Evolutionary conservation across 92 coral and sea anemone genomes (phyloP), one percentile per base, ranked within the genome.

Genomic region (Epizoanthus rinbou): DNA sequence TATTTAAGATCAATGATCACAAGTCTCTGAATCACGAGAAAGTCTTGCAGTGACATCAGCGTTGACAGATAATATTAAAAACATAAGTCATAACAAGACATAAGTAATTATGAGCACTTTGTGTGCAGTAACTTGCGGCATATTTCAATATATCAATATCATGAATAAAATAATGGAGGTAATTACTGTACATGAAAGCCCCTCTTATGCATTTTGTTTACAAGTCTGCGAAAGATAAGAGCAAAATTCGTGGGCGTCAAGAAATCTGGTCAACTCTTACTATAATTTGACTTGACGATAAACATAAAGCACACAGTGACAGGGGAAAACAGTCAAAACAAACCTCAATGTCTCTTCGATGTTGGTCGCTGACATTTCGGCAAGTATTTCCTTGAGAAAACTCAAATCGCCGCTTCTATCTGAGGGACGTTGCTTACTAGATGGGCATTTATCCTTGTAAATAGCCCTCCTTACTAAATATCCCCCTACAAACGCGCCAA

Each of bases 381-480:
- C 75, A 62, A 93, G 79, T 69, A 91, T 73, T 19, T 93, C 94
- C 73, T 80, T 85, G 37, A 93, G 86, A 57, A 68, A 80, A 14
- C 64, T 58, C 70, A 74, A 79, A 53, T 87, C 88, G 71, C 79
- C 89, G 70, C 72, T 62, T 69, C 80, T 88, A 57, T 63, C 73
- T 58, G 80, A 66, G 19, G 69, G 13, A 5, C 50, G 63, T 22
- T 60, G 52, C 22, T 43, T 43, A 39, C 57, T 43, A 58, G 31
- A 25, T 17, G 57, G 50, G 17, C 72, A 78, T 39, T 41, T 78
- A 13, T 21, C 59, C 53, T 87, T 80, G 68, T 75, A 59, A 14
- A 93, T 85, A 52, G 94, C 94, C 69, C 94, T 87, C 10, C 93
- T 85, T 13, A 93, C 86, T 74, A 93, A 74, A 78, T 93, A 93